These are phyloP conservation scores for Bellardia bayeri DNA, from an alignment of 2,888 invertebrate genomes.

Conservation along the genomic window DNA sequence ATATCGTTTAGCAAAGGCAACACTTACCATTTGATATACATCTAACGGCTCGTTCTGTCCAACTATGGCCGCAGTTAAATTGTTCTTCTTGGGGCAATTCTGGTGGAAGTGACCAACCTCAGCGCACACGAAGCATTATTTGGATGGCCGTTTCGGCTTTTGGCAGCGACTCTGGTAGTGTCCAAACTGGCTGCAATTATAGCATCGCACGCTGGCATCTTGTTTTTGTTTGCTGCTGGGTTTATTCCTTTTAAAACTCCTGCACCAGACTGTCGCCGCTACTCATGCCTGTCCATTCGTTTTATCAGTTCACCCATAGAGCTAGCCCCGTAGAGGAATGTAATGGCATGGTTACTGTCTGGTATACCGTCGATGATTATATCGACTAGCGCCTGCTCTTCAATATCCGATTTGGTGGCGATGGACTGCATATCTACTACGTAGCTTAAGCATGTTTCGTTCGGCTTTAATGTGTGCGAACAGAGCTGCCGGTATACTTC, in stretches of 20 bases:
- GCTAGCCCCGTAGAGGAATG: background rate
- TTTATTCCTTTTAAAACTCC: background rate
- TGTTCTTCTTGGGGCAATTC: too few relatives aligned
- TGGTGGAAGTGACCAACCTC: too few relatives aligned
- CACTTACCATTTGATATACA: too few relatives aligned
- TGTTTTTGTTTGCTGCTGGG: background rate
- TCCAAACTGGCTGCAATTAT: too few relatives aligned
- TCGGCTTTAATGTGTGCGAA: background rate
- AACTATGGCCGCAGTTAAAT: too few relatives aligned
- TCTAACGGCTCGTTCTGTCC: too few relatives aligned
- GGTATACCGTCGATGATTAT: background rate
- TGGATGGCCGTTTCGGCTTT: too few relatives aligned
- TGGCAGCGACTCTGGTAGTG: too few relatives aligned
- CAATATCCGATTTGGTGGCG: constrained; percentile 27
- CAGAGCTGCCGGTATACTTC: constrained; percentile 51
- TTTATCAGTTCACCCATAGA: background rate
- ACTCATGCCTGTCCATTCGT: background rate
- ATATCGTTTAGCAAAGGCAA: too few relatives aligned
- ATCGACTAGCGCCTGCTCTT: constrained; percentile 26
- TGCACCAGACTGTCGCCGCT: too few relatives aligned
- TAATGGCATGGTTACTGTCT: background rate
- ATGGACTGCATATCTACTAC: constrained; percentile 51
- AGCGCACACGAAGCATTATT: too few relatives aligned
- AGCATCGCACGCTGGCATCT: too few relatives aligned
- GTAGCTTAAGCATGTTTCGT: constrained; percentile 54